These are phyloP conservation scores for Atethmia centrago DNA, from an alignment of 2,888 invertebrate species.

Conservation along the genomic window DNA sequence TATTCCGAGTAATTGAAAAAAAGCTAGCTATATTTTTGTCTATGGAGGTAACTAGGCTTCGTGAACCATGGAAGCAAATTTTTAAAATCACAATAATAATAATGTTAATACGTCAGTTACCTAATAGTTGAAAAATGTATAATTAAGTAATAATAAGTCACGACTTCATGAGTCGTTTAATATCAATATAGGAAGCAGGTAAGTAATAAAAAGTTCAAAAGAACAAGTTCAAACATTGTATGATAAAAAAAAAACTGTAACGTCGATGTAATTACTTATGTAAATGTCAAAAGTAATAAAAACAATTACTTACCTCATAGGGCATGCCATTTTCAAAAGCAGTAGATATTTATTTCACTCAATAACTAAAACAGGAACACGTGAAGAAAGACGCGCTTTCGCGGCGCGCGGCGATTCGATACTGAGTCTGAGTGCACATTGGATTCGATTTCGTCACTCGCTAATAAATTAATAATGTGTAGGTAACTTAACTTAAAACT, in stretches of 20 bases:
- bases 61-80: not conserved
- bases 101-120: not conserved
- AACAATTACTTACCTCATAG: slow-evolving; percentile 81
- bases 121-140: not conserved
- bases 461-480: slow-evolving; percentile 72
- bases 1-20: not conserved
- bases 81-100: not conserved
- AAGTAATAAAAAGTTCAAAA: not conserved
- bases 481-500: slow-evolving; percentile 75
- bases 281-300: slow-evolving; percentile 14
- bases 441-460: slow-evolving; percentile 77
- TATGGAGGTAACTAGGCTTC: not conserved
- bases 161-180: not conserved
- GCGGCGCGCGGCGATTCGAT: slow-evolving; percentile 71
- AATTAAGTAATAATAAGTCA: not conserved
- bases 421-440: slow-evolving; percentile 70
- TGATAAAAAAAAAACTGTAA: not conserved
- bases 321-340: slow-evolving; percentile 82
- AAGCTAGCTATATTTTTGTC: not conserved
- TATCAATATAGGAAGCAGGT: not conserved
- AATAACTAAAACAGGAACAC: slow-evolving; percentile 54
- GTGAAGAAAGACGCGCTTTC: slow-evolving; percentile 70
- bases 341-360: slow-evolving; percentile 17
- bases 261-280: not conserved
- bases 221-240: not conserved